Conservation (phyloP, 2,113 vertebrate species). For the Chlorocebus sabaeus region DNA sequence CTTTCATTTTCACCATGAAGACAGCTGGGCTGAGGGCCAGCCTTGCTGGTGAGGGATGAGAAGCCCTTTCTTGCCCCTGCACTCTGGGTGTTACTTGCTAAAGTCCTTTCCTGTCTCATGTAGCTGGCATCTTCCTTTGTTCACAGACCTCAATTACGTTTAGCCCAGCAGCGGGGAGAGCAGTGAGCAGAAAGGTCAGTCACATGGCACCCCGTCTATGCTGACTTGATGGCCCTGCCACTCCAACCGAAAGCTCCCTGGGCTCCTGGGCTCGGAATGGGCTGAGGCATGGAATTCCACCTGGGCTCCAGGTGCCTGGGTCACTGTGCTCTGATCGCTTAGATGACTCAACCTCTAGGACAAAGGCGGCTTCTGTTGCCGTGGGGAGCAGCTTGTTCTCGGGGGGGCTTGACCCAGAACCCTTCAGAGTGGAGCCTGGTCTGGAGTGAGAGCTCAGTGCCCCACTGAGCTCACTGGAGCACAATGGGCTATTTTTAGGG, state of each 20-base stretch:
- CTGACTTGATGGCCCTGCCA: background rate
- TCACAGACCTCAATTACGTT: constrained; percentile 7
- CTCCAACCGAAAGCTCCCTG: background rate
- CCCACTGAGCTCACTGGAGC: background rate
- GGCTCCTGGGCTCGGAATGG: background rate
- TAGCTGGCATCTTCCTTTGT: constrained; percentile 51
- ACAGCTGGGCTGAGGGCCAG: background rate
- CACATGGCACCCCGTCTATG: background rate
- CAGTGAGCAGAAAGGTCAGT: background rate
- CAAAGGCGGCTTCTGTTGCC: background rate
- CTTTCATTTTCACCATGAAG: constrained; percentile 5
- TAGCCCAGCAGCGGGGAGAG: background rate
- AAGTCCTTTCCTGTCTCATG: background rate
- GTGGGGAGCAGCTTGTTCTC: background rate
- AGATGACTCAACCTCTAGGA: background rate
- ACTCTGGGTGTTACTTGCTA: background rate
- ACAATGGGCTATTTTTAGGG: background rate
- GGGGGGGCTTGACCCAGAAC: background rate
- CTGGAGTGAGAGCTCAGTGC: background rate
- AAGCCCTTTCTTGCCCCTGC: background rate
- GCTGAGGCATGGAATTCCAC: background rate
- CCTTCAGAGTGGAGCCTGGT: background rate
- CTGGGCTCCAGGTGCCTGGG: background rate
- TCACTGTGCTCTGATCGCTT: background rate
- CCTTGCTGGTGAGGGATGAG: background rate